A percentile compares a stretch with the other conserved stretches of the same genome.
Conservation (phyloP, 2,797 vertebrate species). For the Notolepis coatsorum region DNA sequence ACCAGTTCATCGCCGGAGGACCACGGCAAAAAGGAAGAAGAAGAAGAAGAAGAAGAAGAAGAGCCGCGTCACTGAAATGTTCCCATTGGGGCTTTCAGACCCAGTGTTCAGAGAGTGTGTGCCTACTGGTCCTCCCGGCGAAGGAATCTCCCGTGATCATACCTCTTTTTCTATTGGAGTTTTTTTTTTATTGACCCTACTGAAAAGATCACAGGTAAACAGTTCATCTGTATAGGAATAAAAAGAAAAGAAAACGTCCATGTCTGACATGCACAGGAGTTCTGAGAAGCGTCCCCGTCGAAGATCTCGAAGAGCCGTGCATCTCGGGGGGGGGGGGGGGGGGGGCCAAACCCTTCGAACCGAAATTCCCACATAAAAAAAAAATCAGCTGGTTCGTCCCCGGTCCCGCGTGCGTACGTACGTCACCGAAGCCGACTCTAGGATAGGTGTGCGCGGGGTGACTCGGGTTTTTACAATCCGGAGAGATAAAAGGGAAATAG, state of each 20-base stretch:
- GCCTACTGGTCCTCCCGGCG: slow-evolving; percentile 18
- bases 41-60: too few species aligned
- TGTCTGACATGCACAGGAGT: slow-evolving; percentile 69
- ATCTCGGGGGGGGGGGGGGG: too few species aligned
- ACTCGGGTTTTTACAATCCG: slow-evolving; percentile 56
- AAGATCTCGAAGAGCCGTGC: too few species aligned
- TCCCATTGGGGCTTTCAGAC: slow-evolving; percentile 30
- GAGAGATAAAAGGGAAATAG: slow-evolving; percentile 46
- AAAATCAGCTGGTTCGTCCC: slow-evolving; percentile 36
- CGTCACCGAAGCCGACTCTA: slow-evolving; percentile 30
- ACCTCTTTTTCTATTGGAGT: slow-evolving; percentile 19
- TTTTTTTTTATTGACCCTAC: slow-evolving; percentile 16
- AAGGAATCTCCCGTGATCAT: slow-evolving; percentile 22
- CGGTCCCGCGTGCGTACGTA: slow-evolving; percentile 31
- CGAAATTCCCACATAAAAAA: slow-evolving; percentile 7
- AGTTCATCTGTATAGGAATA: slow-evolving; percentile 41
- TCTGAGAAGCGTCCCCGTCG: slow-evolving; percentile 39
- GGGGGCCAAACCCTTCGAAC: too few species aligned
- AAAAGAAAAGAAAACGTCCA: slow-evolving; percentile 44
- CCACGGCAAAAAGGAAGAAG: slow-evolving; percentile 60
- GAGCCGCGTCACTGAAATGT: slow-evolving; percentile 59
- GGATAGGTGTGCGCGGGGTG: slow-evolving; percentile 31
- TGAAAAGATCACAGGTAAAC: slow-evolving; percentile 37
- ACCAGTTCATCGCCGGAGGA: slow-evolving; percentile 60
- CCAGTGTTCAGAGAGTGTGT: slow-evolving; percentile 10